A percentile compares a stretch with the other conserved stretches of the same genome.
These are phyloP conservation scores for Lampris incognitus DNA, from an alignment of 2,113 vertebrate species.

Conservation along the genomic window DNA sequence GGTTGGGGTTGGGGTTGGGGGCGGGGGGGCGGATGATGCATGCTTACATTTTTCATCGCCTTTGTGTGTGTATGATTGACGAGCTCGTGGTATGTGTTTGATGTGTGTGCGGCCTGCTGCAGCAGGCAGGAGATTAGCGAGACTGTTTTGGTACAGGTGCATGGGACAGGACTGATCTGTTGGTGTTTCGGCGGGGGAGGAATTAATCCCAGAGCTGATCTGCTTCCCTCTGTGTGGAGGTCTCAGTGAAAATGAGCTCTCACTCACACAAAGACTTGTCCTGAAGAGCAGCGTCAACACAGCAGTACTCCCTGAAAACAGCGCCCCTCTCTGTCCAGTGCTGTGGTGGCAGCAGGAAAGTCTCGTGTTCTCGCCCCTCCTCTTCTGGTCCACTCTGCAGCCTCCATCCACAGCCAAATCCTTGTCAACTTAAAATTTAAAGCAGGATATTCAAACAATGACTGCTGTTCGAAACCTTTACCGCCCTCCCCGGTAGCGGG, in stretches of 20 bases:
- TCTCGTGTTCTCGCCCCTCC: too few relatives aligned
- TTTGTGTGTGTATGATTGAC: not conserved
- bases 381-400: too few relatives aligned
- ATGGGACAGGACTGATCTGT: slow-evolving; percentile 10
- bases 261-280: not conserved
- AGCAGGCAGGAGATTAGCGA: slow-evolving; percentile 39
- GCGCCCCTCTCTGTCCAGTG: too few relatives aligned
- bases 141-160: slow-evolving; percentile 32
- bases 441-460: not conserved
- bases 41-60: slow-evolving; percentile 12
- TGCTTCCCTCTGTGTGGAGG: not conserved
- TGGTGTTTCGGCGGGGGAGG: slow-evolving; percentile 26
- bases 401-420: too few relatives aligned
- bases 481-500: not conserved
- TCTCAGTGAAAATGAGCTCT: slow-evolving; percentile 29
- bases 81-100: not conserved
- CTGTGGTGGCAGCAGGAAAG: too few relatives aligned
- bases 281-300: too few relatives aligned
- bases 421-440: not conserved
- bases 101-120: slow-evolving; percentile 16
- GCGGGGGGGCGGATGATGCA: not conserved
- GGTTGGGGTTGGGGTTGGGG: too few relatives aligned
- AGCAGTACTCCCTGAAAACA: too few relatives aligned
- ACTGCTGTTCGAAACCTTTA: not conserved
- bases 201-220: slow-evolving; percentile 31